Conservation (phyloP, 1,140 invertebrate species). For the Drosophila azteca region DNA sequence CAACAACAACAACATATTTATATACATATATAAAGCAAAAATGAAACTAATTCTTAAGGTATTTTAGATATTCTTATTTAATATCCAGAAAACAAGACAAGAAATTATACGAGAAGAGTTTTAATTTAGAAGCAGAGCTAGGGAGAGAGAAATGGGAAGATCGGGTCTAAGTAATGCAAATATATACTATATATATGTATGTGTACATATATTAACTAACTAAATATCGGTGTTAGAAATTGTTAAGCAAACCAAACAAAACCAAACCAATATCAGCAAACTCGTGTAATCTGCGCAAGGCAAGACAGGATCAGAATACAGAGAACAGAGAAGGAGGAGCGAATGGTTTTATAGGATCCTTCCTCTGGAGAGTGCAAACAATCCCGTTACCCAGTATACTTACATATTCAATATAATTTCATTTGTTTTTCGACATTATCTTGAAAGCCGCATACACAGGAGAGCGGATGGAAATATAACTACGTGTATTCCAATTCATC, state of each 20-base stretch:
- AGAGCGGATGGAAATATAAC: slow-evolving; percentile 41
- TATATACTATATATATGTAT: slow-evolving; percentile 41
- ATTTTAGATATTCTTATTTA: slow-evolving; percentile 84
- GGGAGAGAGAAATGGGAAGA: slow-evolving; percentile 38
- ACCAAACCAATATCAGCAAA: slow-evolving; percentile 12
- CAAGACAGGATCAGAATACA: slow-evolving; percentile 13
- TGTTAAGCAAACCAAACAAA: slow-evolving; percentile 47
- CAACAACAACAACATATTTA: slow-evolving; percentile 66
- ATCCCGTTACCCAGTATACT: slow-evolving; percentile 35
- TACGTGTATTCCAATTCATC: slow-evolving; percentile 82
- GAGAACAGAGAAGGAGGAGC: slow-evolving; percentile 8
- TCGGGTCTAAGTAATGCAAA: slow-evolving; percentile 47
- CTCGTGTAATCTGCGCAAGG: slow-evolving; percentile 33
- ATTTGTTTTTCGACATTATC: slow-evolving; percentile 49
- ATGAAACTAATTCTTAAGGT: slow-evolving; percentile 71
- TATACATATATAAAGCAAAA: slow-evolving; percentile 64
- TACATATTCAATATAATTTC: slow-evolving; percentile 15
- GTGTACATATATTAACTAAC: slow-evolving; percentile 59
- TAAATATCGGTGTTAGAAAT: slow-evolving; percentile 74
- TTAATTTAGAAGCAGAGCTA: slow-evolving; percentile 57
- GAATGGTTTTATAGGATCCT: slow-evolving; percentile 7
- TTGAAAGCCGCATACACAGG: slow-evolving; percentile 37
- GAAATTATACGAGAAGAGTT: slow-evolving; percentile 59
- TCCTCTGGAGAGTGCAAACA: slow-evolving; percentile 19
- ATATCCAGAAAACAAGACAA: slow-evolving; percentile 74